phyloP scores from a whole-genome alignment of 2,113 vertebrate species.

The Chloebia gouldiae region DNA sequence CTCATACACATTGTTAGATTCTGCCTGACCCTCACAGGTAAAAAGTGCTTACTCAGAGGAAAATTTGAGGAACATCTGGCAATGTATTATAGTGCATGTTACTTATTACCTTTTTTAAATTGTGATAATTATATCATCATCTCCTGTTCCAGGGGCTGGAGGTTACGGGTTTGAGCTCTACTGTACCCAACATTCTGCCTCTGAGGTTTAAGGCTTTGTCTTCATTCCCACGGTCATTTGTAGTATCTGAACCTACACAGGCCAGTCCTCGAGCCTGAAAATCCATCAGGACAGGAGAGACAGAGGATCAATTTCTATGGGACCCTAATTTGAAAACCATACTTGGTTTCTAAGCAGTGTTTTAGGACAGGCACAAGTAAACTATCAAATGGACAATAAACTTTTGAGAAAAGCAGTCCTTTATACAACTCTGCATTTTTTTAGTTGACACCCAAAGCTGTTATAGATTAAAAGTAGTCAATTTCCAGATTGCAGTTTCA shows the following conservation, averaged over 20 bases:
- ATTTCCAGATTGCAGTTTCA: not conserved
- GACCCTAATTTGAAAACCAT: not conserved
- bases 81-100: not conserved
- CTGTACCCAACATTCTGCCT: not conserved
- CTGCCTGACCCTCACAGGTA: not conserved
- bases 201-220: not conserved
- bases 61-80: not conserved
- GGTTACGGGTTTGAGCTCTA: accelerated
- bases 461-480: not conserved
- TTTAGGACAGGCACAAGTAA: not conserved
- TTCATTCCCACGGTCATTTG: not conserved
- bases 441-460: not conserved
- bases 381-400: not conserved
- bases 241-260: not conserved
- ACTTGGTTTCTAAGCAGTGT: not conserved
- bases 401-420: not conserved
- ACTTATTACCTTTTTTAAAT: not conserved
- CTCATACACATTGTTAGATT: not conserved
- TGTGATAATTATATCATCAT: accelerated
- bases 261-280: not conserved
- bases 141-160: not conserved
- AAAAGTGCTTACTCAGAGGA: not conserved
- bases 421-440: not conserved
- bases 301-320: not conserved
- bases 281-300: not conserved